phyloP scores from a whole-genome alignment of 1,140 invertebrate genomes.

The Drosophila santomea region DNA sequence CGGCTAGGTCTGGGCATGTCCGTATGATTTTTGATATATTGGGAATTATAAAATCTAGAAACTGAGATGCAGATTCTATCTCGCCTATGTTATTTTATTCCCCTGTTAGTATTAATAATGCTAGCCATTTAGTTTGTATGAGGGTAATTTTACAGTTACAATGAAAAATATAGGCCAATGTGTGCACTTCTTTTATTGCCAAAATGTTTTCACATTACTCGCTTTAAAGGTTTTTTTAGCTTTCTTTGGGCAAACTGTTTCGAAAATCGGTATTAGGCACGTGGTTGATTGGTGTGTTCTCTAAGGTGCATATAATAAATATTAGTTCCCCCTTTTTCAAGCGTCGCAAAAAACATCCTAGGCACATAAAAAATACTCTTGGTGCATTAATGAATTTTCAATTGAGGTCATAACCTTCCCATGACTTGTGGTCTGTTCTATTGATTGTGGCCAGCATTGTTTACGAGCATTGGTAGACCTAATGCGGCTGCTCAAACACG shows the following conservation, averaged over 20 bases:
- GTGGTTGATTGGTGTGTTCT: constrained; percentile 21
- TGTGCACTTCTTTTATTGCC: too few species aligned
- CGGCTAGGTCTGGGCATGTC: too few species aligned
- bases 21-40: too few species aligned
- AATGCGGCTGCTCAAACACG: constrained; percentile 49
- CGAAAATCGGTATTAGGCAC: constrained; percentile 23
- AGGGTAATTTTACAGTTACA: too few species aligned
- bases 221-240: background rate
- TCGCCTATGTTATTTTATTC: too few species aligned
- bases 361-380: constrained; percentile 41
- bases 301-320: constrained; percentile 67
- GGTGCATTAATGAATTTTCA: constrained; percentile 67
- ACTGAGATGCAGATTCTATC: too few species aligned
- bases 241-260: background rate
- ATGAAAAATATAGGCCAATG: too few species aligned
- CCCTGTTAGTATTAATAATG: too few species aligned
- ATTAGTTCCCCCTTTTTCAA: constrained; percentile 56
- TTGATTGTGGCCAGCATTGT: constrained; percentile 51
- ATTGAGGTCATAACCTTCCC: constrained; percentile 36
- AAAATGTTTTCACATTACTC: background rate
- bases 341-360: constrained; percentile 26
- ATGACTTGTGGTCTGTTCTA: constrained; percentile 27
- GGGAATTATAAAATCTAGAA: too few species aligned
- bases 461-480: constrained; percentile 53
- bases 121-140: too few species aligned